Conservation (phyloP, 2,113 vertebrate species). For the Phycodurus eques region DNA sequence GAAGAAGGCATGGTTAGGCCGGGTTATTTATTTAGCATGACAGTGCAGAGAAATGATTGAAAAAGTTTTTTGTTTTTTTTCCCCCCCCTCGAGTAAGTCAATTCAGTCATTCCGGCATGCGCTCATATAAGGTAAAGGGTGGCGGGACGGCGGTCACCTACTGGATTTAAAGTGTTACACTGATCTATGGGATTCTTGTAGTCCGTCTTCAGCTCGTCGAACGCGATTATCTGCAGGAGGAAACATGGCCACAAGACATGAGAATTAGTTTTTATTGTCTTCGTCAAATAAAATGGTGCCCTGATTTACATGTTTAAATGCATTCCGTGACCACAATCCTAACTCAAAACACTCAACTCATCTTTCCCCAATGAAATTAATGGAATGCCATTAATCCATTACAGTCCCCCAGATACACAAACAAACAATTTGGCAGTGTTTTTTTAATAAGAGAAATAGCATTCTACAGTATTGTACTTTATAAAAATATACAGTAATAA, state of each 20-base stretch:
- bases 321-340: no score
- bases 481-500: no score
- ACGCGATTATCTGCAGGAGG: constrained; percentile 90
- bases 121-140: constrained; percentile 34
- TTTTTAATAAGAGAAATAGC: no score
- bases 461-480: no score
- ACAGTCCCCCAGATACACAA: no score
- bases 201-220: constrained; percentile 98
- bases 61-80: constrained; percentile 21
- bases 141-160: constrained; percentile 72
- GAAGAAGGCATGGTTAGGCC: constrained; percentile 79
- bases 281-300: no score
- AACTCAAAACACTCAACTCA: no score
- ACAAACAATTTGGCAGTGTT: no score
- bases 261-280: not conserved
- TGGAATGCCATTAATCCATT: no score
- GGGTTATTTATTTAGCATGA: constrained; percentile 79
- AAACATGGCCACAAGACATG: not conserved
- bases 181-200: constrained; percentile 99
- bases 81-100: constrained; percentile 24
- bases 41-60: constrained; percentile 67
- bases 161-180: constrained; percentile 98
- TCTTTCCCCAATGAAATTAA: no score
- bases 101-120: constrained; percentile 60
- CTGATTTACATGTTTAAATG: no score